Base-by-base conservation (phyloP, 1,140 invertebrate genomes). In the Caenorhabditis briggsae region DNA sequence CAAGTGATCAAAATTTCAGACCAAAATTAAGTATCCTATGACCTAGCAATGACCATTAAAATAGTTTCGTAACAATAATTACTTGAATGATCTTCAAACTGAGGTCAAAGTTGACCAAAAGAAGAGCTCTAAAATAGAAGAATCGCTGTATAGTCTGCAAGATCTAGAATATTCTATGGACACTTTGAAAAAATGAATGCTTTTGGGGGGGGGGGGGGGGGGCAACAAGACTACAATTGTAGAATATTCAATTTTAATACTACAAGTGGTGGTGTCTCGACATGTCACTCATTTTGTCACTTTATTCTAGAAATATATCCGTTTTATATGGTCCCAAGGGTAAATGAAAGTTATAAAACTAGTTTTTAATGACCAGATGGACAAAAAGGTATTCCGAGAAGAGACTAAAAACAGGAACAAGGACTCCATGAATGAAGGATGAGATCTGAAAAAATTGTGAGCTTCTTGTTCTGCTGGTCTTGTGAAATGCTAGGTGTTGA, bases 241-340 rank as follows among this genome's bases (percentile, higher is more conserved):
- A 8, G 61, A 65, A 65, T 41, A 65, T 65, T 65, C 12, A 65
- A 65, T 65, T 65, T 25, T 59, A 59, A 65, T 65, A 65, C 12
- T 65, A 46, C 64, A 46, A 70, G 64, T 46, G 41, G 41, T 70
- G 23, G 61, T 25, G 9, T 14, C 25, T 8, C 9, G 14, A 18
- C 5, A 18, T 48, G 64, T 70, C 64, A 70, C 64, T 70, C 64
- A 70, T 46, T 46, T 70, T 70, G 64, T 70, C 64, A 70, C 64
- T 70, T 70, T 70, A 70, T 70, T 70, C n/a, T 43, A 12, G 11
- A 46, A n/a, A 6, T 16, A 70, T 33, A 33, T 33, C 33, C 33
- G 33, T 33, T 33, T 33, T 33, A 61, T 8, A 12, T 20, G 8
- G 59, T 61, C 59, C 23, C 59, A 5, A 25, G 59, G 59, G 59